Evolutionary conservation across 2,113 vertebrate genomes (phyloP), one percentile per base, ranked within the genome.

Genomic region (Camelus bactrianus): DNA sequence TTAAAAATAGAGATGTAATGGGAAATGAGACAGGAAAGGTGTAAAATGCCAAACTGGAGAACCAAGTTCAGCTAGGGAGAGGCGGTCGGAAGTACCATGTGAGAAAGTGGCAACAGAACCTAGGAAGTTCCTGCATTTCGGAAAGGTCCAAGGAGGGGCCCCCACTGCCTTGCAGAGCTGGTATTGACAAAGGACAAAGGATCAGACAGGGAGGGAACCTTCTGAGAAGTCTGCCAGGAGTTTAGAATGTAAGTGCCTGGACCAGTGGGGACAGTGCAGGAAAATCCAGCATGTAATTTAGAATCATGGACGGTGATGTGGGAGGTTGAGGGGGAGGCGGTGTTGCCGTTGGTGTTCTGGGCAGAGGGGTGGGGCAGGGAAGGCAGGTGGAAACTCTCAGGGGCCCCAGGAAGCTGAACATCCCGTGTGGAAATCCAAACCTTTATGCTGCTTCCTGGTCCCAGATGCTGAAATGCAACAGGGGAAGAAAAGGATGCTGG

Each of bases 401-500:
- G 22, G 20, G 70, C 62, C 80, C 52, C 0, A 0, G 76, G 65
- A 84, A 70, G 52, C 91, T 42, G 38, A 92, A 60, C 70, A 88
- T 88, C 80, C 65, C 42, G 65, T 82, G 77, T 48, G 54, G 76
- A 65, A 81, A 60, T 75, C 60, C 42, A 38, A 32, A 67, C 67
- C 15, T 67, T 38, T 32, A 52, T n/a, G 52, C 85, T 54, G 38
- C 89, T 84, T 85, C 64, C 60, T 64, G 69, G 77, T 89, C 56
- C 32, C 38, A 38, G 60, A 56, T 5, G n/a, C 81, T 75, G 92
- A 92, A 85, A 76, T 58, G 22, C n/a, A 46, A 5, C 54, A 35
- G 60, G 56, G 48, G 38, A 6, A 90, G 69, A 92, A 89, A 80
- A 28, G 19, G 77, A 89, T 70, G 28, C 48, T 67, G 94, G 97